Evolutionary conservation across 2,888 invertebrate genomes (phyloP), one percentile per base, ranked within the genome.

Genomic region (Drepana falcataria): DNA sequence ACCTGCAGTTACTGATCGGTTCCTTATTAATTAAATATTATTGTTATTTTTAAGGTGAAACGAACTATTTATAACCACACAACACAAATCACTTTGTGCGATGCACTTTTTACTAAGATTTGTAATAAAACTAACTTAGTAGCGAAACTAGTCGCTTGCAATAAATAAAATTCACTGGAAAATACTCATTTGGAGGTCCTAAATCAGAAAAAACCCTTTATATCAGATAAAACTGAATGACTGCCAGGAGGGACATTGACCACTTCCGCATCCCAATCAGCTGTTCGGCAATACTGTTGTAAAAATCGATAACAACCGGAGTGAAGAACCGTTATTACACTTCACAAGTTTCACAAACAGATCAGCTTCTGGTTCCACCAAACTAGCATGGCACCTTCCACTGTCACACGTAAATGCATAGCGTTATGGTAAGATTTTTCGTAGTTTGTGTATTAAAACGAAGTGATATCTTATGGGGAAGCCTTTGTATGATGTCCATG

Each of bases 301-400:
- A 75, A 79, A 21, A 88, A 89, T 89, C 90, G 79, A 89, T 90
- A 88, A 72, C 76, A 69, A 74, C 75, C 76, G 68, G 73, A 71
- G 64, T 67, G 69, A 71, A 73, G 73, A 73, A 79, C 68, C 71
- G 73, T 73, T 66, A 69, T 77, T 75, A 78, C 77, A 73, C 66
- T 68, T 75, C 81, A 77, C 71, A 75, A 73, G 70, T 77, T 77
- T 51, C 77, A 79, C 77, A 83, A 79, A 77, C 77, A 79, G 80
- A 75, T 68, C 60, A 77, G 76, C 49, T 49, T 75, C 77, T 77
- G 77, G 73, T 77, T 79, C 72, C 70, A 77, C 68, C 76, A 5
- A 37, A 5, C 3, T 37, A 3, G 4, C 37, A 67, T 75, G 71
- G 64, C 76, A 71, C 60, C 63, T 59, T 70, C 61, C 68, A 69